phyloP scores from a whole-genome alignment of 2,888 invertebrate genomes.

The Thera britannica region DNA sequence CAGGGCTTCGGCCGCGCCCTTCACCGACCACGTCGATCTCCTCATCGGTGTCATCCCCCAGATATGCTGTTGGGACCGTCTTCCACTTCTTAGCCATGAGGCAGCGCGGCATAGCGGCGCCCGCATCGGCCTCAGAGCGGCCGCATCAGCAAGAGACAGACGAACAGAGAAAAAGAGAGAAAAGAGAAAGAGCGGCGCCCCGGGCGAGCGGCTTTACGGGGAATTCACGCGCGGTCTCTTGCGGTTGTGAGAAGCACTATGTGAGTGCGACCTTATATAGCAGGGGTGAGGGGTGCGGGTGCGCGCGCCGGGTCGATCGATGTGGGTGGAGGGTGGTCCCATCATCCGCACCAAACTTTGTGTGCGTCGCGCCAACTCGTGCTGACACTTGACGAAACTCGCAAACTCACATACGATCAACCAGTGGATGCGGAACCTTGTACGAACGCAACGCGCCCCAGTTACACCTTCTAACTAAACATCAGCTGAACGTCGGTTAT shows the following conservation, averaged over 20 bases:
- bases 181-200: conserved; percentile 83
- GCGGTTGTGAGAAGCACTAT: conserved; percentile 81
- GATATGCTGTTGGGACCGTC: conserved; percentile 86
- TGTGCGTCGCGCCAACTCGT: conserved; percentile 66
- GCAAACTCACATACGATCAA: conserved; percentile 64
- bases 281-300: conserved; percentile 47
- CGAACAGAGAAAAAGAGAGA: conserved; percentile 82
- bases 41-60: conserved; percentile 88
- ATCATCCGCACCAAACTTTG: conserved; percentile 67
- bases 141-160: conserved; percentile 82
- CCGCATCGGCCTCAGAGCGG: conserved; percentile 83
- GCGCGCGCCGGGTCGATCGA: conserved; percentile 80
- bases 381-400: conserved; percentile 65
- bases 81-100: conserved; percentile 98
- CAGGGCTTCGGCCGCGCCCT: conserved; percentile 85
- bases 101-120: conserved; percentile 95
- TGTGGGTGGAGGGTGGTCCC: conserved; percentile 58
- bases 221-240: conserved; percentile 83
- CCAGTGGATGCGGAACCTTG: conserved; percentile 63
- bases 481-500: conserved; percentile 1
- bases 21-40: conserved; percentile 95
- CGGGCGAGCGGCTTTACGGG: conserved; percentile 80
- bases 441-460: conserved; percentile 43
- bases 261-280: conserved; percentile 79
- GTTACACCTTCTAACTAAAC: conserved; percentile 11